phyloP scores from a whole-genome alignment of 2,888 invertebrate genomes.

The Anthoptus insignis region DNA sequence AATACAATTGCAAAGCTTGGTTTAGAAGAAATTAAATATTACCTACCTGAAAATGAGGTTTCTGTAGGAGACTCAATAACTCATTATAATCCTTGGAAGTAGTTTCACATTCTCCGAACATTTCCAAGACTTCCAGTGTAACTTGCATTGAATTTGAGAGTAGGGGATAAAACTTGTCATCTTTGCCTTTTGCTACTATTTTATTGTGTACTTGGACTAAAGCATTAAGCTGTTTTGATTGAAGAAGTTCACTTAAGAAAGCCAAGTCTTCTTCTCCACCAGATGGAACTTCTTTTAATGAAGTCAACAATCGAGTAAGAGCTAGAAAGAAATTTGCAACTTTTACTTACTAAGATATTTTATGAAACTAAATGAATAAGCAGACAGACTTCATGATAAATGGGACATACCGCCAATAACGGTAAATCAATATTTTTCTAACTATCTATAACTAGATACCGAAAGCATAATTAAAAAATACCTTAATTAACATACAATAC shows the following conservation, averaged over 20 bases:
- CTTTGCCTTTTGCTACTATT: conserved; percentile 93
- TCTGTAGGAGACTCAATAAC: conserved; percentile 93
- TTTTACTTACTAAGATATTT: too few relatives aligned
- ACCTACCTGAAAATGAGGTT: conserved; percentile 94
- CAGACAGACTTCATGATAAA: too few relatives aligned
- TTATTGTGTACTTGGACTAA: conserved; percentile 97
- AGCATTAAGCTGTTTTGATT: conserved; percentile 96
- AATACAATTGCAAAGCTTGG: too few relatives aligned
- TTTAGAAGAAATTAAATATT: too few relatives aligned
- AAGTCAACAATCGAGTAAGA: conserved; percentile 92
- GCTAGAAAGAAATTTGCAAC: conserved; percentile 88
- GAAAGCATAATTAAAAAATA: too few relatives aligned
- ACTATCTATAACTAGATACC: too few relatives aligned
- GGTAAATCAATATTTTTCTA: too few relatives aligned
- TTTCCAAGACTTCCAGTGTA: conserved; percentile 93
- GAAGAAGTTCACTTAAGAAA: conserved; percentile 94
- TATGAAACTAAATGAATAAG: too few relatives aligned
- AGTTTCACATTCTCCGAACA: conserved; percentile 89
- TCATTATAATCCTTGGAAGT: conserved; percentile 93
- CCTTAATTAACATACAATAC: too few relatives aligned
- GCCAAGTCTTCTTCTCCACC: conserved; percentile 96
- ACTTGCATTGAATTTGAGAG: conserved; percentile 95
- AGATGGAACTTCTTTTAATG: conserved; percentile 93
- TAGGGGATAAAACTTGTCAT: conserved; percentile 94
- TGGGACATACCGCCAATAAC: too few relatives aligned